Evolutionary conservation across 2,888 invertebrate genomes (phyloP), one percentile per base, ranked within the genome.

Genomic region (Spisula subtruncata): DNA sequence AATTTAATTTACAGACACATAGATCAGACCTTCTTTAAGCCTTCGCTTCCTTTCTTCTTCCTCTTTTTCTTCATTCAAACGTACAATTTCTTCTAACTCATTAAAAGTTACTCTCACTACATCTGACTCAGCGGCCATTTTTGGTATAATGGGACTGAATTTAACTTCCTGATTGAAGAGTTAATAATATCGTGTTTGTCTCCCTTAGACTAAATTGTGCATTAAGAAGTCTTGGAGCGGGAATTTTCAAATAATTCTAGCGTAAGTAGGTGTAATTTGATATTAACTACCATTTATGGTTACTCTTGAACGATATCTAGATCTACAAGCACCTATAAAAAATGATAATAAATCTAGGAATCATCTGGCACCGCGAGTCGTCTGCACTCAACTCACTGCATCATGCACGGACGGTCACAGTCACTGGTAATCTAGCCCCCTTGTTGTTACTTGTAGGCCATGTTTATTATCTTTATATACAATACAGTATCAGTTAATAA

Each of bases 21-120:
- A 81, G n/a, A 81, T 48, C 41, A 35, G 54, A 85, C 85, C 84
- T 88, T 89, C 86, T 92, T 93, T 81, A 82, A 75, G 32, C 83
- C 79, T 91, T 91, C 84, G 85, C 86, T 71, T 88, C 90, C 86
- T 90, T 83, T 89, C 90, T 60, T 89, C 83, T 46, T 80, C 75
- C 51, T 89, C 85, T 83, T 86, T 92, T 90, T 93, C 92, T 41
- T 88, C 89, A 54, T 92, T 93, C 86, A 87, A 85, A 82, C 89
- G 88, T 14, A 92, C 93, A 71, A 93, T 93, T 83, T 93, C 90
- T 91, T 94, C 94, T 46, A 94, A 84, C 92, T 95, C 94, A 88
- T 93, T 91, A 89, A 92, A 94, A 82, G 94, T 92, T 84, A 94
- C 93, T 91, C 93, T 90, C 29, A 94, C 94, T 90, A 93, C 92